These are phyloP conservation scores for Meteorus cinctellus DNA, from an alignment of 2,888 invertebrate species.

Conservation along the genomic window DNA sequence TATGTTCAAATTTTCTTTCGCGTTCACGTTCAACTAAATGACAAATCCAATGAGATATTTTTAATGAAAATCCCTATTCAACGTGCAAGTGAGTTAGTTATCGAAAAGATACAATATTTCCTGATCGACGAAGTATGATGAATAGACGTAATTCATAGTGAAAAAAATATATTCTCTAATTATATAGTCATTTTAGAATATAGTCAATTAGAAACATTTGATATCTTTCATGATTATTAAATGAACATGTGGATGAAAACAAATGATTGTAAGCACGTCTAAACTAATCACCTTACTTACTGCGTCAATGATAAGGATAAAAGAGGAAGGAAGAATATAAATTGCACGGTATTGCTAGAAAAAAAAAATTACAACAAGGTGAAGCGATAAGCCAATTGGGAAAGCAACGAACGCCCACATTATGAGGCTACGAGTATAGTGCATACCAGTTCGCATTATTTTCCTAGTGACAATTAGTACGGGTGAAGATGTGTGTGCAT, in stretches of 20 bases:
- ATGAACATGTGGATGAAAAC: not conserved
- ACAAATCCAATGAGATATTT: too few relatives aligned
- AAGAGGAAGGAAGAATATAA: not conserved
- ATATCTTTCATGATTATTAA: too few relatives aligned
- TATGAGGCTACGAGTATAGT: not conserved
- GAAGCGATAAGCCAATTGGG: slow-evolving; percentile 2
- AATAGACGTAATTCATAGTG: too few relatives aligned
- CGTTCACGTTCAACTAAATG: too few relatives aligned
- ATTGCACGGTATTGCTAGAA: not conserved
- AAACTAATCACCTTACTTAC: not conserved
- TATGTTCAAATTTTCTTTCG: too few relatives aligned
- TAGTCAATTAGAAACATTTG: too few relatives aligned
- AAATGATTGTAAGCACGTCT: not conserved
- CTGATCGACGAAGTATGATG: too few relatives aligned
- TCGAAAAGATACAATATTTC: too few relatives aligned
- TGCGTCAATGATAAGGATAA: not conserved
- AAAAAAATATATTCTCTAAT: too few relatives aligned
- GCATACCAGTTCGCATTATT: not conserved
- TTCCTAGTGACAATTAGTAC: not conserved
- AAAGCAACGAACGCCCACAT: not conserved
- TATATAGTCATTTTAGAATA: too few relatives aligned
- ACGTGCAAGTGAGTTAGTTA: too few relatives aligned
- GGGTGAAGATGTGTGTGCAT: not conserved
- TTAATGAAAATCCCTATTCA: too few relatives aligned
- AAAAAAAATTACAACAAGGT: not conserved